A percentile compares a stretch with the other conserved stretches of the same genome.
These are phyloP conservation scores for Uria aalge DNA, from an alignment of 2,113 vertebrate species.

Conservation along the genomic window DNA sequence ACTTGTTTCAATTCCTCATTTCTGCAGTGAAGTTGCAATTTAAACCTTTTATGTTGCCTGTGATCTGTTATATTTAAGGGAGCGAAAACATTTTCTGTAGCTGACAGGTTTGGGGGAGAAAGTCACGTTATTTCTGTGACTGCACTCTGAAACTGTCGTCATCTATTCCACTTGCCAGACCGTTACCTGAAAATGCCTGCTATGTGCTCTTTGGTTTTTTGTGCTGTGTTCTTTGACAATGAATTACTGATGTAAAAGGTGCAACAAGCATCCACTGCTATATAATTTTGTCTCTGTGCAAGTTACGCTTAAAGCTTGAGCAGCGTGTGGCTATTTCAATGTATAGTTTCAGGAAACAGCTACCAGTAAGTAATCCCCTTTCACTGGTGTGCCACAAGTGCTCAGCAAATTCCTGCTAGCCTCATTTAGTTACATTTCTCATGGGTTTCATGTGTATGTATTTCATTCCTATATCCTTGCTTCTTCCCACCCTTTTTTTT, in stretches of 20 bases:
- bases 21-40: background rate
- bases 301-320: background rate
- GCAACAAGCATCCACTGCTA: background rate
- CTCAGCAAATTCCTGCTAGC: background rate
- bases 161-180: background rate
- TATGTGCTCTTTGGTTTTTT: background rate
- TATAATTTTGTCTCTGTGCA: background rate
- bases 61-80: background rate
- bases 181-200: background rate
- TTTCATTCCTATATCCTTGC: background rate
- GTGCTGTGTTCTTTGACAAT: background rate
- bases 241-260: background rate
- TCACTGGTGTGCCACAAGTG: background rate
- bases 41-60: background rate
- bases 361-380: background rate
- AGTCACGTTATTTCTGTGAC: background rate
- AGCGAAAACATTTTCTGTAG: background rate
- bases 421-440: background rate
- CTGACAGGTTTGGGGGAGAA: background rate
- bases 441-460: background rate
- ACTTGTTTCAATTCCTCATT: fast-evolving
- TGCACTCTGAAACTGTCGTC: background rate
- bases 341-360: background rate
- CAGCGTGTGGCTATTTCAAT: background rate
- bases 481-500: background rate